Conservation (phyloP, 2,113 vertebrate species). For the human region GRCh38 chr20:52922501-52923000, state of each 20-base stretch:
- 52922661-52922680: neutral
- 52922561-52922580: accelerated
- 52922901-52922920: neutral
- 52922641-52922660: neutral
- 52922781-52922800: neutral
- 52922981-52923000: neutral
- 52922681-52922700: neutral
- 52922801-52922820: neutral
- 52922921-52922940: neutral
- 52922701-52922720: neutral
- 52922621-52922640: neutral
- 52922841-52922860: neutral
- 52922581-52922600: neutral
- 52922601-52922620: neutral
- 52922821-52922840: neutral
- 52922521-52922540: neutral
- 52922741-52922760: neutral
- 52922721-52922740: neutral
- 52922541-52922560: neutral
- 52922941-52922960: neutral
- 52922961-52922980: neutral
- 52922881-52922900: neutral
- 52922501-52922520: neutral
- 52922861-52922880: neutral
- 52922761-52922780: neutral